phyloP scores from a whole-genome alignment of 2,888 invertebrate species.

The Furcula furcula region DNA sequence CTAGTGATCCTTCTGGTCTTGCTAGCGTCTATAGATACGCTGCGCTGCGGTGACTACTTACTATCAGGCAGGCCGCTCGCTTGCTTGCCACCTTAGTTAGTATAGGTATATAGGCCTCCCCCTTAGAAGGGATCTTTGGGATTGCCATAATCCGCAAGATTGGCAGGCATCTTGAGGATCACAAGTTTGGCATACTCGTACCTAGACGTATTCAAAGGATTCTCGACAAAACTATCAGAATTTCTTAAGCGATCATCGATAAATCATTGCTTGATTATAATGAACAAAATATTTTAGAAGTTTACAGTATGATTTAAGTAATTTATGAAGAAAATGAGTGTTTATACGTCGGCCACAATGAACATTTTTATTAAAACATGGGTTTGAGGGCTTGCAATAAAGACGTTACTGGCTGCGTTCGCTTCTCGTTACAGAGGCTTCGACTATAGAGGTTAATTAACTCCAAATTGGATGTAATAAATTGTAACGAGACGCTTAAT shows the following conservation, averaged over 20 bases:
- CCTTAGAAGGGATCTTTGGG: too few species aligned
- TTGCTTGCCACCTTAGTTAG: too few species aligned
- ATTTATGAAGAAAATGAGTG: not conserved
- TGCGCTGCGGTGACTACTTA: too few species aligned
- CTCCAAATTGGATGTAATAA: conserved; percentile 44
- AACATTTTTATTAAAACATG: not conserved
- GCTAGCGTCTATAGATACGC: too few species aligned
- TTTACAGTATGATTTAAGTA: not conserved
- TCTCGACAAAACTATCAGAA: not conserved
- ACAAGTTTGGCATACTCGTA: too few species aligned
- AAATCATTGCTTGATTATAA: not conserved
- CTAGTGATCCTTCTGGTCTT: too few species aligned
- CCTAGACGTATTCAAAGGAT: too few species aligned
- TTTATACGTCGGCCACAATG: not conserved
- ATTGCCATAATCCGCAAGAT: too few species aligned
- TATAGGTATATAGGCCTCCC: too few species aligned
- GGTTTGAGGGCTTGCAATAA: conserved; percentile 13
- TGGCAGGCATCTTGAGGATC: too few species aligned
- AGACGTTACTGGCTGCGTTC: conserved; percentile 18
- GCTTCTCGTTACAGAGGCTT: not conserved
- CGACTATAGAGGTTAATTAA: conserved; percentile 38
- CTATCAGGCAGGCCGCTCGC: too few species aligned
- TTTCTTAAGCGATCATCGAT: not conserved
- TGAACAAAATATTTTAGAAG: not conserved
- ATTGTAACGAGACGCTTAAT: conserved; percentile 40